Evolutionary conservation across 2,113 vertebrate genomes (phyloP).

Genomic region (Aegotheles bennettii): DNA sequence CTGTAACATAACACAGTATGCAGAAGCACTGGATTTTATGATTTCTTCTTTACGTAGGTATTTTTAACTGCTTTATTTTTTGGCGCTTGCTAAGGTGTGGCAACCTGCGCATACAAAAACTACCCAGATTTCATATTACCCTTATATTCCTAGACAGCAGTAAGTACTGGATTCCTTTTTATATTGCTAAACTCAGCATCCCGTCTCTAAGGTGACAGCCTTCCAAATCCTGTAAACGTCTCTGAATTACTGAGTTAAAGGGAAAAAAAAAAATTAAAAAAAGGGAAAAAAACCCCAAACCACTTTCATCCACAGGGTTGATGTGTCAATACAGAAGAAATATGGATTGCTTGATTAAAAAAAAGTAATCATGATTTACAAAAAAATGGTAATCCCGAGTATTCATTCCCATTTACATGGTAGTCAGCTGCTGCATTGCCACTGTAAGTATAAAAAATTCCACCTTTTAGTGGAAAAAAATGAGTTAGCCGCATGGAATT

Average conservation of each 20-base stretch:
- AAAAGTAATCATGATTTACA: constrained; percentile 55
- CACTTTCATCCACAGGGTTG: constrained; percentile 67
- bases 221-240: constrained; percentile 64
- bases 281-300: fast-evolving
- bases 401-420: constrained; percentile 46
- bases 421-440: constrained; percentile 65
- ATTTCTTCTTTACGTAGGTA: constrained; percentile 58
- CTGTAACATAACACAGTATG: constrained; percentile 81
- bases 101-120: constrained; percentile 53
- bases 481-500: constrained; percentile 46
- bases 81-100: constrained; percentile 74
- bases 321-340: constrained; percentile 61
- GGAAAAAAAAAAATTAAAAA: not conserved
- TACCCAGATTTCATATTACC: constrained; percentile 45
- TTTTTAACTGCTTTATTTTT: constrained; percentile 70
- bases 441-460: constrained; percentile 62
- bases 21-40: constrained; percentile 76
- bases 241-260: constrained; percentile 58
- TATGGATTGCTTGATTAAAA: constrained; percentile 46
- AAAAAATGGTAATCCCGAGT: constrained; percentile 57
- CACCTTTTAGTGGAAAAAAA: constrained; percentile 53
- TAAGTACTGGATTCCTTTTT: constrained; percentile 68
- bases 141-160: constrained; percentile 69
- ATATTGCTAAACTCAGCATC: constrained; percentile 67
- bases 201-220: constrained; percentile 55